These are phyloP conservation scores for Aldrovandia affinis DNA, from an alignment of 2,797 vertebrate species.

Conservation along the genomic window DNA sequence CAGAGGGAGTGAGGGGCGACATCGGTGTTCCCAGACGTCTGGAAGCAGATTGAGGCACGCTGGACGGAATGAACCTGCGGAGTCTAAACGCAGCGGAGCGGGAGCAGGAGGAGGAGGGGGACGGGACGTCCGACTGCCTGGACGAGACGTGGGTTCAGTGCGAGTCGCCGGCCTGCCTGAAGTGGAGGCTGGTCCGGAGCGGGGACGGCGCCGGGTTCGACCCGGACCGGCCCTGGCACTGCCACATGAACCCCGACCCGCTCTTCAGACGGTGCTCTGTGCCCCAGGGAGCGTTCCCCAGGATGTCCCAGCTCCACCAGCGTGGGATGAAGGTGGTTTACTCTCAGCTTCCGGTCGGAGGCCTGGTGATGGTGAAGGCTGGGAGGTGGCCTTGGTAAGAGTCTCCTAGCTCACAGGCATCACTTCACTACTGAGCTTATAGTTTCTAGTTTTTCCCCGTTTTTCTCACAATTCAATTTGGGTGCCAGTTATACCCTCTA, in stretches of 20 bases:
- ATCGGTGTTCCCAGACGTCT: not conserved
- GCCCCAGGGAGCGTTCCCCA: constrained; percentile 13
- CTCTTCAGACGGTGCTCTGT: constrained; percentile 17
- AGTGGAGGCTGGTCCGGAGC: constrained; percentile 36
- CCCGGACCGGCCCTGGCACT: constrained; percentile 35
- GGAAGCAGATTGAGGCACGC: no score
- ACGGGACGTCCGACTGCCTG: not conserved
- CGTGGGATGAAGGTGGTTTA: constrained; percentile 19
- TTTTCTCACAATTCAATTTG: no score
- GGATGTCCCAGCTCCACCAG: constrained; percentile 14
- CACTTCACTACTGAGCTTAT: no score
- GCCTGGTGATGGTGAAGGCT: constrained; percentile 43
- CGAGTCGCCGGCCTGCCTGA: constrained; percentile 32
- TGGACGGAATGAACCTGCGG: constrained; percentile 6
- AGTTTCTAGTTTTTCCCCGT: no score
- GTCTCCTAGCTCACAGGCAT: no score
- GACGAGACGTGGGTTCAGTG: constrained; percentile 39
- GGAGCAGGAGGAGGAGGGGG: no score
- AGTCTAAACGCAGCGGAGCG: constrained; percentile 12
- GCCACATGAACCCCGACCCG: constrained; percentile 44
- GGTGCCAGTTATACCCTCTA: no score
- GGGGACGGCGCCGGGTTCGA: constrained; percentile 23
- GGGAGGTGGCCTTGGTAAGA: constrained; percentile 47
- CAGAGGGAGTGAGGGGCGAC: not conserved
- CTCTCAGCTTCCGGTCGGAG: constrained; percentile 38